Evolutionary conservation across 2,888 invertebrate genomes (phyloP), one percentile per base, ranked within the genome.

Genomic region (Amiota communis): DNA sequence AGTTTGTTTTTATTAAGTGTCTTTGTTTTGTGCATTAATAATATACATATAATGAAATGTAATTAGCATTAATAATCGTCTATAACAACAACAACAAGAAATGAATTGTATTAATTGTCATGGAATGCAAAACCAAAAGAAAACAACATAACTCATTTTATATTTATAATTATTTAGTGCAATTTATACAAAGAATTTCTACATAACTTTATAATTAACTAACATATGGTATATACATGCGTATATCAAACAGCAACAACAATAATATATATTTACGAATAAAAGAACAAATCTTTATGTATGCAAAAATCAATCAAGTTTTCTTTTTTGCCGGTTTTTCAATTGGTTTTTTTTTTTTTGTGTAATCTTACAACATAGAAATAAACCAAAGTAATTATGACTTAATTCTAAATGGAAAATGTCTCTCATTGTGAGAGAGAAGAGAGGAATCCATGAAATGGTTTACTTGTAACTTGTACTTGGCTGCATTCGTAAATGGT

Each of bases 141-240:
- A 13, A 46, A 46, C 10, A 63, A 46, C 15, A 36, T n/a, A 48
- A 65, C 65, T 65, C 15, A 64, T 20, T 65, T 48, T 36, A n/a
- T 63, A 63, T 63, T 63, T 63, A 48, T 65, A 65, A 65, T 65
- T 65, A 65, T 65, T 65, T 65, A 65, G 65, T 48, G 65, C 65
- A 65, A 65, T 65, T 65, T 65, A 48, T 65, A 65, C 65, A 65
- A 47, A 36, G 8, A 49, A 48, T 65, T 65, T 65, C 65, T 65
- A 65, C n/a, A 17, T 65, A 46, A 48, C 48, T 65, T 48, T 65
- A 48, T 65, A 65, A 47, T 36, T 63, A n/a, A 63, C n/a, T 63
- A 63, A 36, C 63, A 48, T 59, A 20, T 17, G 59, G 59, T 17
- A 59, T 59, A 59, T 59, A 48, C 17, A 48, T 65, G n/a, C n/a